Base-by-base conservation (phyloP, 2,888 invertebrate species). In the Orthosia gracilis region DNA sequence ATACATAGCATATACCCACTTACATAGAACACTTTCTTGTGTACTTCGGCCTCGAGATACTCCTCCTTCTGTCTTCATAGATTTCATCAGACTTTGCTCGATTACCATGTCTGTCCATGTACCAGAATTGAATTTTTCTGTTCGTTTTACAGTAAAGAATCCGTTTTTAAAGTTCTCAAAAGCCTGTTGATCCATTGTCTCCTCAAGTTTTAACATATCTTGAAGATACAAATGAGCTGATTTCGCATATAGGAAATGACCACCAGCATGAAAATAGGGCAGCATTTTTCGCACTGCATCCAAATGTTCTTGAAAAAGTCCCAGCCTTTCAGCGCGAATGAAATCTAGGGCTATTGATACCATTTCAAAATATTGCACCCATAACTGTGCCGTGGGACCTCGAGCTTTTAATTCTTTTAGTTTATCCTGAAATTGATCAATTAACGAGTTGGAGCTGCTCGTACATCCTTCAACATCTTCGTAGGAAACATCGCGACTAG, bases 51-150 rank as follows among this genome's bases (percentile, higher is more conserved):
- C 91, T 87, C 89, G 92, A 89, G 91, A 66, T 84, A 92, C 80
- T 82, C 92, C 92, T 83, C 92, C 92, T 88, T 90, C 89, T 89
- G 90, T 92, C 63, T 89, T 90, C 89, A 93, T 93, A 78, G 89
- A 76, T 81, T 87, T 88, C 90, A 89, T 90, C 80, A 89, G 79
- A 50, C 86, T 83, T 62, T 89, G 88, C 52, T 89, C 88, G 73
- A 93, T 92, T 1, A 89, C 75, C 91, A 92, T 92, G 69, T 92
- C 93, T 52, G 91, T 90, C 73, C 87, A 92, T 87, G 89, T 90
- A 84, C 92, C 92, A 86, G 88, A 91, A 88, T 85, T 89, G 18
- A 91, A 85, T 92, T 93, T 52, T n/a, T 52, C 52, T 52, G 92
- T 87, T 80, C 91, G 89, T 89, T 88, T 81, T 85, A 89, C 57